Evolutionary conservation across 2,797 vertebrate genomes (phyloP), one percentile per base, ranked within the genome.

Genomic region (Tapirus indicus): DNA sequence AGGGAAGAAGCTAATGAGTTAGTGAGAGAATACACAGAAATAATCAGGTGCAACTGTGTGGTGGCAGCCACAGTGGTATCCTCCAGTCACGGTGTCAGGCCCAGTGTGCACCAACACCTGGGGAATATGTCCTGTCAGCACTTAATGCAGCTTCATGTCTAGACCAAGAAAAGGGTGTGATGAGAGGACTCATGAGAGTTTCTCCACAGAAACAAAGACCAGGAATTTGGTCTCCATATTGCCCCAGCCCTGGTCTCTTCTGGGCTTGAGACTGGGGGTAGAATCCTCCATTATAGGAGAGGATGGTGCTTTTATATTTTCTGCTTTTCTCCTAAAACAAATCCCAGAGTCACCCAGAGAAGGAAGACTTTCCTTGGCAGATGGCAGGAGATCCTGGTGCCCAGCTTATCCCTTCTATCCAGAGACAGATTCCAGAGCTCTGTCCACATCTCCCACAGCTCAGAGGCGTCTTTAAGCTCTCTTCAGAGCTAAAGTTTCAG

Each of bases 261-360:
- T 88, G 20, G 88, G 16, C 29, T 56, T 89, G 68, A 88, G 44
- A 25, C 35, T 80, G 18, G 35, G 29, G 16, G 23, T 80, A 1
- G 41, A 91, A 60, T 82, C 41, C 64, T 94, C 16, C 44, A 41
- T 25, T 74, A 6, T 0, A 68, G 52, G 32, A 85, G 29, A 72
- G 12, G 8, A 29, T 14, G 7, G 13, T 52, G 1, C 25, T 66
- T 91, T 92, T 68, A 27, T 12, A 69, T 47, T 80, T 92, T 68
- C 35, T 91, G 58, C 12, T 92, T 95, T 96, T 91, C 38, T 90
- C 75, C 44, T 80, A 77, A 97, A 88, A 49, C 75, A 93, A 90
- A 90, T 84, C 20, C 60, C 66, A 87, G 78, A 95, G 44, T 66
- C 35, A 54, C 21, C 11, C n/a, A 8, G 49, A 89, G 69, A 77